Conservation (phyloP, 2,113 vertebrate species). For the Lophius piscatorius region DNA sequence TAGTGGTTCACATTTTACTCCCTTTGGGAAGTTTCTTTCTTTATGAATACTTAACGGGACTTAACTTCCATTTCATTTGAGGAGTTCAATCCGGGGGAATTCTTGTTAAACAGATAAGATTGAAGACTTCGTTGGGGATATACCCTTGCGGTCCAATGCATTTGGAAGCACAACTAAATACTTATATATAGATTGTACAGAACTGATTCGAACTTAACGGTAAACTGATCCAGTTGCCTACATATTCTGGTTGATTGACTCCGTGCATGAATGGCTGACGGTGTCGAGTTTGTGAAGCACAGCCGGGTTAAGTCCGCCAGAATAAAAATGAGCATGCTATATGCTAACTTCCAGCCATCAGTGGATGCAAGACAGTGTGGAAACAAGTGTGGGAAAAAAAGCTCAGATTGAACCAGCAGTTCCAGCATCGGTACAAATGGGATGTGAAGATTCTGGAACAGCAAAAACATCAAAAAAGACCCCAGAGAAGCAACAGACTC, state of each 20-base stretch:
- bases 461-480: conserved; percentile 16
- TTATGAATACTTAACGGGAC: too few species aligned
- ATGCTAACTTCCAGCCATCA: conserved; percentile 27
- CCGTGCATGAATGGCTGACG: conserved; percentile 26
- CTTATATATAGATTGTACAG: too few species aligned
- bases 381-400: conserved; percentile 34
- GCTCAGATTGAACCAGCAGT: conserved; percentile 12
- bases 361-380: conserved; percentile 44
- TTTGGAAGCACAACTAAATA: too few species aligned
- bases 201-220: too few species aligned
- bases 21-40: too few species aligned
- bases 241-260: conserved; percentile 40
- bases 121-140: too few species aligned
- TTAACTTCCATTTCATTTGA: too few species aligned
- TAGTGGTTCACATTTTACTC: too few species aligned
- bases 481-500: too few species aligned
- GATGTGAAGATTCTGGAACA: conserved; percentile 69
- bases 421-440: conserved; percentile 38
- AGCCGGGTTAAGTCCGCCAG: background rate
- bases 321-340: conserved; percentile 34
- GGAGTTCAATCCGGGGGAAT: too few species aligned
- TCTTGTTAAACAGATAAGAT: too few species aligned
- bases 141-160: too few species aligned
- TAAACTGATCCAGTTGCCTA: conserved; percentile 3
- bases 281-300: conserved; percentile 19